phyloP scores from a whole-genome alignment of 2,797 vertebrate species.

The Sebastes diploproa region DNA sequence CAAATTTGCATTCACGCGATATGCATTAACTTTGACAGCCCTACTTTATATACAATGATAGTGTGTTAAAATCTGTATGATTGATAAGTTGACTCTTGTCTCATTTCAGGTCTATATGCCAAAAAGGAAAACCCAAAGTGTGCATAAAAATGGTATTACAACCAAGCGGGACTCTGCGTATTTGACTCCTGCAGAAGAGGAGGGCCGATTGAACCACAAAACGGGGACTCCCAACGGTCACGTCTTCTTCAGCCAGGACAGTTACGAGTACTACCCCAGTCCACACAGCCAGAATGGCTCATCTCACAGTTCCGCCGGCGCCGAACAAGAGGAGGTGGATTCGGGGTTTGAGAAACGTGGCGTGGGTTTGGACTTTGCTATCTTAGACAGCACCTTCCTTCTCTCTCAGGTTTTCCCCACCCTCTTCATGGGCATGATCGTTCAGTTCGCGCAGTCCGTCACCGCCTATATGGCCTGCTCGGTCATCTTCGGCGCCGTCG shows the following conservation, averaged over 20 bases:
- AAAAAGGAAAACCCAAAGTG: conserved; percentile 75
- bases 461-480: conserved; percentile 84
- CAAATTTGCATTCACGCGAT: too few species aligned
- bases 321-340: conserved; percentile 53
- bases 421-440: conserved; percentile 86
- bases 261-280: conserved; percentile 54
- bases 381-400: conserved; percentile 86
- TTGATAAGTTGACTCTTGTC: not conserved
- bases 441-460: conserved; percentile 84
- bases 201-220: conserved; percentile 55
- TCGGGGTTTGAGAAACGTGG: conserved; percentile 75
- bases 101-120: conserved; percentile 82
- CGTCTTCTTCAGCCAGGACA: conserved; percentile 48
- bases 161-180: conserved; percentile 69
- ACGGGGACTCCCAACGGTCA: conserved; percentile 54
- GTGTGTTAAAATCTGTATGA: not conserved
- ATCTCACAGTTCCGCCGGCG: not conserved
- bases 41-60: not conserved
- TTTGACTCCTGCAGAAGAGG: conserved; percentile 68
- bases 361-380: conserved; percentile 85
- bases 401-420: conserved; percentile 87
- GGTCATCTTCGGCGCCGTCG: conserved; percentile 80
- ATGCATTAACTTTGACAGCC: too few species aligned
- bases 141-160: conserved; percentile 61
- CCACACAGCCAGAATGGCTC: conserved; percentile 60